phyloP scores from a whole-genome alignment of 2,797 vertebrate genomes.

The Amblyraja radiata region DNA sequence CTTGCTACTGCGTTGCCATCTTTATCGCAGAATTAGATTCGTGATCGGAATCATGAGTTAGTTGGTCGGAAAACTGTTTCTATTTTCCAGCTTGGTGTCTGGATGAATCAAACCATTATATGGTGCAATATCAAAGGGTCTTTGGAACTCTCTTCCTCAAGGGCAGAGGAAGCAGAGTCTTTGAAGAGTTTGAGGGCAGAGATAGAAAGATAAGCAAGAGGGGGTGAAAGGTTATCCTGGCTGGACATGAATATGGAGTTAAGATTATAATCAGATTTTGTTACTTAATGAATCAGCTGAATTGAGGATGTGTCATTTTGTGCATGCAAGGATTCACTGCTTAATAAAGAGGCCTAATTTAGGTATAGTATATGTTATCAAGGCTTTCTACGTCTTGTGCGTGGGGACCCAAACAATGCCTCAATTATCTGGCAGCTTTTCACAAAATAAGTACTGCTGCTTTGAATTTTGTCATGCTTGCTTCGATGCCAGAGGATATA shows the following conservation, averaged over 20 bases:
- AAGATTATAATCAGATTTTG: too few relatives aligned
- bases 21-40: not conserved
- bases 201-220: too few relatives aligned
- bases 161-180: too few relatives aligned
- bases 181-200: too few relatives aligned
- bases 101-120: not conserved
- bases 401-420: not conserved
- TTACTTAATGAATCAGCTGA: not conserved
- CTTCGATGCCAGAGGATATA: not conserved
- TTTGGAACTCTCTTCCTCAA: too few relatives aligned
- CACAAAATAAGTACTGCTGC: not conserved
- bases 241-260: too few relatives aligned
- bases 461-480: not conserved
- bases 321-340: not conserved
- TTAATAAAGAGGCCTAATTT: not conserved
- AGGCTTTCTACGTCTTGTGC: not conserved
- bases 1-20: not conserved
- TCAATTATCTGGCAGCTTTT: not conserved
- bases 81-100: not conserved
- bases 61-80: not conserved
- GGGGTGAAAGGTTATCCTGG: too few relatives aligned
- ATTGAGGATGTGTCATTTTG: not conserved
- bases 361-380: not conserved
- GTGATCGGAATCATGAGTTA: not conserved
- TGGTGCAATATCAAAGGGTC: too few relatives aligned